phyloP scores from a whole-genome alignment of 2,888 invertebrate genomes.

The Lissocephala sabroskyi region DNA sequence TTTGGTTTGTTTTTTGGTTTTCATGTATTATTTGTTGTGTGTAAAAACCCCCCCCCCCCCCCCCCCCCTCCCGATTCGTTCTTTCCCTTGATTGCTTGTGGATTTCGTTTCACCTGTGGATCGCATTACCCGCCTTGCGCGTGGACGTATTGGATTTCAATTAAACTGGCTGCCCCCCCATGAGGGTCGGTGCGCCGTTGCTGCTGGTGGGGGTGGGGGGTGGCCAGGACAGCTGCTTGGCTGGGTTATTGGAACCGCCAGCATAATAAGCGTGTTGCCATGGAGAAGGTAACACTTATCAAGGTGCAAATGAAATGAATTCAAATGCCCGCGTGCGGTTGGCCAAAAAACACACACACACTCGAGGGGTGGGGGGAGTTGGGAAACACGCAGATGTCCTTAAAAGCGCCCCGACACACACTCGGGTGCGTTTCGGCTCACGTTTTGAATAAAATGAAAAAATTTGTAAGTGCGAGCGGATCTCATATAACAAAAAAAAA shows the following conservation, averaged over 20 bases:
- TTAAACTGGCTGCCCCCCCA: no score
- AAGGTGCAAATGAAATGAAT: conserved; percentile 64
- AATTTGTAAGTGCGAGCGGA: conserved; percentile 60
- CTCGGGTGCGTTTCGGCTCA: neutral
- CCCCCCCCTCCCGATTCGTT: no score
- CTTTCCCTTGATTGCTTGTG: no score
- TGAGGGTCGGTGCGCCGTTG: no score
- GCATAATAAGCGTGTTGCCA: conserved; percentile 21
- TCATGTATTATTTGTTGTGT: no score
- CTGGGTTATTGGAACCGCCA: conserved; percentile 10
- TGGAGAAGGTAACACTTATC: no score
- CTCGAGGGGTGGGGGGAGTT: conserved; percentile 1
- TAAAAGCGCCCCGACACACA: conserved; percentile 48
- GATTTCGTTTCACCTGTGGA: no score
- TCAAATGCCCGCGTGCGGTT: conserved; percentile 45
- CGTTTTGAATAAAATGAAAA: conserved; percentile 56
- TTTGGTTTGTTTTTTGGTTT: no score
- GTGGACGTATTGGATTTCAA: no score
- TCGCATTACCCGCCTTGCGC: no score
- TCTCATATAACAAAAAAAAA: conserved; percentile 66
- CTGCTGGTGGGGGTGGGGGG: neutral
- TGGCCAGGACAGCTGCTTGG: conserved; percentile 7
- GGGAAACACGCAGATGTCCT: conserved; percentile 67
- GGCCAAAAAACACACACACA: neutral
- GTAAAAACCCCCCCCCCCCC: no score